phyloP scores from a whole-genome alignment of 2,888 invertebrate genomes.

The Rotaria socialis region DNA sequence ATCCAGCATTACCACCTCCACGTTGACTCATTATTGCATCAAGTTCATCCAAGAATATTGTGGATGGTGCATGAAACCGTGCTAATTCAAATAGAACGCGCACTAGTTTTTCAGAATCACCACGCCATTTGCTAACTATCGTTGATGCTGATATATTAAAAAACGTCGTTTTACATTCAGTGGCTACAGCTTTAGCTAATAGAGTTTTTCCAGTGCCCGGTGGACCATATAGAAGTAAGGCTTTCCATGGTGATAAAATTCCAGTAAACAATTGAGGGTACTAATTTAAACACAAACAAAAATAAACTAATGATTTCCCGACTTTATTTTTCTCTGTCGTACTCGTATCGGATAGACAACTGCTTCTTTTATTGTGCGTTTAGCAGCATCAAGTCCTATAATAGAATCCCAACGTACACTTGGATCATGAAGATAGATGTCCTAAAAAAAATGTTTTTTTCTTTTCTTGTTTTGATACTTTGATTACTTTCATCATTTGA shows the following conservation, averaged over 20 bases:
- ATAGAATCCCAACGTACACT: constrained; percentile 76
- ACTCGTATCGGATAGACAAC: constrained; percentile 69
- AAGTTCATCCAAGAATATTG: constrained; percentile 86
- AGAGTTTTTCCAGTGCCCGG: constrained; percentile 77
- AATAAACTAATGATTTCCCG: neutral
- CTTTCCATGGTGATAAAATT: constrained; percentile 74
- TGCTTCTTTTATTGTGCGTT: constrained; percentile 77
- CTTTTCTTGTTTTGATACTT: neutral
- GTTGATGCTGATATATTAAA: constrained; percentile 84
- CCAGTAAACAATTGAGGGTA: constrained; percentile 62
- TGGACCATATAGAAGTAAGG: constrained; percentile 70
- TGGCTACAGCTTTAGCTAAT: constrained; percentile 79
- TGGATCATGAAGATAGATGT: constrained; percentile 67
- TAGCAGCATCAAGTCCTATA: constrained; percentile 71
- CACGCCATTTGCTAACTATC: constrained; percentile 89
- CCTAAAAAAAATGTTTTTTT: constrained; percentile 57
- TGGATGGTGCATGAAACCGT: constrained; percentile 75
- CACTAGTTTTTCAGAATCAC: constrained; percentile 87
- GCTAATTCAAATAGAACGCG: constrained; percentile 83
- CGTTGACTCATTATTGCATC: constrained; percentile 73
- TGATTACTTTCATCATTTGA: neutral
- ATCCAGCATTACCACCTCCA: constrained; percentile 55
- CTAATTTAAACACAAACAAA: constrained; percentile 49
- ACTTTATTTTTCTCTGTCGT: constrained; percentile 42
- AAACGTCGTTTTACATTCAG: constrained; percentile 74